These are phyloP conservation scores for Anneissia japonica DNA, from an alignment of 35 echinoderm and acorn worm species.

Conservation along the genomic window DNA sequence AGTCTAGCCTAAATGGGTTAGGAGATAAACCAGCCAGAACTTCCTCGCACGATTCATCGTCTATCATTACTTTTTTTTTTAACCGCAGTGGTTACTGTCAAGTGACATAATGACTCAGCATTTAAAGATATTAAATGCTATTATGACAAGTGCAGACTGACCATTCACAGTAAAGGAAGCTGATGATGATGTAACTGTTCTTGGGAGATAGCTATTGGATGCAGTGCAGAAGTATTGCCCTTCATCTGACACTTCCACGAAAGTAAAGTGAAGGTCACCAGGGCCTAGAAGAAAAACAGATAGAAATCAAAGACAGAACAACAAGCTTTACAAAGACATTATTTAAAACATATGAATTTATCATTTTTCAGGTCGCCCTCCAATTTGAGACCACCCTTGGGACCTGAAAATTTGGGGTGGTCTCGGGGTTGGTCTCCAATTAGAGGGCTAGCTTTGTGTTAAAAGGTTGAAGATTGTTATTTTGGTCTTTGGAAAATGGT, in stretches of 20 bases:
- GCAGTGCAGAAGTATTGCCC: conserved; percentile 80
- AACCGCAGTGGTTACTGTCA: not conserved
- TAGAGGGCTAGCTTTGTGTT: no score
- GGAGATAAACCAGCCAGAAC: not conserved
- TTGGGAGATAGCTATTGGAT: conserved; percentile 64
- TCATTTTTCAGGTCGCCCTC: no score
- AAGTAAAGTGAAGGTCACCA: conserved; percentile 73
- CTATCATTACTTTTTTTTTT: not conserved
- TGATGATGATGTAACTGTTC: conserved; percentile 54
- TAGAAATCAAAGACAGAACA: not conserved
- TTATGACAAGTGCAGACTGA: not conserved
- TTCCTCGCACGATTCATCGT: not conserved
- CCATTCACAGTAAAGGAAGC: conserved; percentile 70
- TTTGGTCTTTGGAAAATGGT: no score
- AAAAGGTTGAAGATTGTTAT: no score
- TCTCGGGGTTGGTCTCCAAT: no score
- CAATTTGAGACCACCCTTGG: no score
- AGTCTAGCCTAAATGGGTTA: not conserved
- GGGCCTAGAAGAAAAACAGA: conserved; percentile 38
- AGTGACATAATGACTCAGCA: not conserved
- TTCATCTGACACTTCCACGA: conserved; percentile 56
- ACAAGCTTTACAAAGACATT: not conserved
- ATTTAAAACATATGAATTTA: no score
- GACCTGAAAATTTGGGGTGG: no score
- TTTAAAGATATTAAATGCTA: not conserved